Evolutionary conservation across 2,797 vertebrate genomes (phyloP).

Genomic region (Cryptoblepharus egeriae): DNA sequence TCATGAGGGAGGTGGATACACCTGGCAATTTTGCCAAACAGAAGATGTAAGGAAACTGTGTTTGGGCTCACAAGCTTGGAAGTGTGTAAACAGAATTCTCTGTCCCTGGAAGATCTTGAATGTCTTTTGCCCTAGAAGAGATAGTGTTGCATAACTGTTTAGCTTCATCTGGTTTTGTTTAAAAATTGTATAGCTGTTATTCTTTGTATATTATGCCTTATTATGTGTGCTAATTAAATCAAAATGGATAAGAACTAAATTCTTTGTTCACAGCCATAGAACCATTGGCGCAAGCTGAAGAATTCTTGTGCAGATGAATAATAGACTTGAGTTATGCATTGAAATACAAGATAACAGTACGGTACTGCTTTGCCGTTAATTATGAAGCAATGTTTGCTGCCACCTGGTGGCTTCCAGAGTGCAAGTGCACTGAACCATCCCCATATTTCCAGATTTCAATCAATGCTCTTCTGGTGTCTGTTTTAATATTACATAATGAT

Average conservation of each 20-base stretch:
- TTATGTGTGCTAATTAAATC: background rate
- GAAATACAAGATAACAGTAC: no score
- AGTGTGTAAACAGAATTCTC: no score
- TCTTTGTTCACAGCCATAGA: background rate
- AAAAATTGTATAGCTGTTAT: constrained; percentile 8
- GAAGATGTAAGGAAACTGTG: no score
- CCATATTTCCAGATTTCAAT: rapidly evolving
- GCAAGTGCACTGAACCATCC: background rate
- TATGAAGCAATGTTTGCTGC: constrained; percentile 50
- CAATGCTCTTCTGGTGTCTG: background rate
- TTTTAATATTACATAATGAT: background rate
- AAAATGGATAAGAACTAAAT: background rate
- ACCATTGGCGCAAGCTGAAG: background rate
- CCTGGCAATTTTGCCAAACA: no score
- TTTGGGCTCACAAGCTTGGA: no score
- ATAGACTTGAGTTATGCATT: background rate
- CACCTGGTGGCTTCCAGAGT: constrained; percentile 40
- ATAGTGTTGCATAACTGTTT: background rate
- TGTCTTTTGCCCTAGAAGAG: no score
- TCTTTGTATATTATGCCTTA: constrained; percentile 7
- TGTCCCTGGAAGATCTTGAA: no score
- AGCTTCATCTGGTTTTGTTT: background rate
- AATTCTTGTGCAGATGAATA: background rate
- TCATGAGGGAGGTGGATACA: no score
- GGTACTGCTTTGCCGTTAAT: background rate